Evolutionary conservation across 2,888 invertebrate genomes (phyloP), one percentile per base, ranked within the genome.

Genomic region (Iselma pallidipennis): DNA sequence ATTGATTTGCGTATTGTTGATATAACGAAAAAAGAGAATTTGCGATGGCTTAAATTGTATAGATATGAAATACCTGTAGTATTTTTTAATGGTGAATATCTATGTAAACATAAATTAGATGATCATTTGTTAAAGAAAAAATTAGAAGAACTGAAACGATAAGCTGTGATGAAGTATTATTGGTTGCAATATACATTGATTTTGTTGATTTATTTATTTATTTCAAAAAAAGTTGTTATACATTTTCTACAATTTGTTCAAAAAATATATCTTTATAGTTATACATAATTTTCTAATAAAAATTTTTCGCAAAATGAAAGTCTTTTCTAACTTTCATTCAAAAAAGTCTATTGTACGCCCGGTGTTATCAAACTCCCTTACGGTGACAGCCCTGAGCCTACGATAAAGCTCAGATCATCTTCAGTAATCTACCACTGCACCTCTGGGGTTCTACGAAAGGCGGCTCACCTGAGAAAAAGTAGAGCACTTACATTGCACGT

Each of bases 41-140:
- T 91, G 31, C 83, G 86, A 55, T 94, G 89, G 86, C 82, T 89
- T 61, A 84, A 89, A 62, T 82, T 92, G 49, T 96, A 94, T 76
- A 86, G 89, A 66, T 86, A 89, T 77, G 94, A 96, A 77, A 95
- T 96, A 76, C 95, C 96, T 45, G 95, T 96, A 7, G 81, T 96
- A 69, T 94, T 94, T 81, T 83, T 95, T 6, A 91, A 95, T 82
- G 91, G 91, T 4, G 85, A 89, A 72, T 95, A 87, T 81, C 83
- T 96, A 49, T 92, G 92, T 77, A 92, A 90, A 84, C 91, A 92
- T 78, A 85, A 81, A 63, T 82, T 93, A 68, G 85, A 92, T 80
- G 82, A 79, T 60, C 78, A 82, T 51, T 77, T 88, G 59, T 82
- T 90, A 33, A 67, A 72, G 55, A 52, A 67, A 48, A 74, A 62